phyloP scores from a whole-genome alignment of 2,888 invertebrate species.

The Macaria liturata region DNA sequence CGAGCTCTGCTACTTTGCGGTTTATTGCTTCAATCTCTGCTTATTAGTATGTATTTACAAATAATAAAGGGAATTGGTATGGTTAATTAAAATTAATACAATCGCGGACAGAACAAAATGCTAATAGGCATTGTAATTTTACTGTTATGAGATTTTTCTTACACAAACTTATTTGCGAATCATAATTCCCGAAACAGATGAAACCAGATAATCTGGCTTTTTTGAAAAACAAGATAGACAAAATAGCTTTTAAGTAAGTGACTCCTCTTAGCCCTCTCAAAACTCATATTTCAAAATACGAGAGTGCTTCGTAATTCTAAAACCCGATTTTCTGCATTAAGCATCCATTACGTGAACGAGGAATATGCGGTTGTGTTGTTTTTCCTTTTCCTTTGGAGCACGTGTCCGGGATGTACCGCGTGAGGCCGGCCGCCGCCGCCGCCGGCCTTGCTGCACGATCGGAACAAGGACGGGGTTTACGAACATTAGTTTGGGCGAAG shows the following conservation, averaged over 20 bases:
- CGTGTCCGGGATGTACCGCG: constrained; percentile 30
- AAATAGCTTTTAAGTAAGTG: constrained; percentile 16
- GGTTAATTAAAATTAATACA: too few species aligned
- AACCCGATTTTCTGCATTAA: constrained; percentile 39
- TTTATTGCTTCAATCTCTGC: not conserved
- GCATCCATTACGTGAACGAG: constrained; percentile 41
- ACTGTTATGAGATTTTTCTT: too few species aligned
- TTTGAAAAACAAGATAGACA: constrained; percentile 1
- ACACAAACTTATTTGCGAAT: too few species aligned
- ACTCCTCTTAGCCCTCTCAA: constrained; percentile 17
- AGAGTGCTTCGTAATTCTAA: constrained; percentile 26
- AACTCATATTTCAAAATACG: constrained; percentile 21
- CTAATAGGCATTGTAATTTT: too few species aligned
- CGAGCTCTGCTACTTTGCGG: too few species aligned
- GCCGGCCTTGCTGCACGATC: too few species aligned
- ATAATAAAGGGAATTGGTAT: too few species aligned
- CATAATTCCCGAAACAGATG: not conserved
- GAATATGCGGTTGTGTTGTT: constrained; percentile 31
- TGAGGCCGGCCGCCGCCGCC: constrained; percentile 14
- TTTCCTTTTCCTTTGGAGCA: constrained; percentile 37
- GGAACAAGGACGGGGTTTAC: too few species aligned
- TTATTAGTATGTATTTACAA: not conserved
- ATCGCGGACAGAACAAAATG: too few species aligned
- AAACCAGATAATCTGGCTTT: not conserved
- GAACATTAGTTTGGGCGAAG: too few species aligned